phyloP scores from a whole-genome alignment of 1,140 invertebrate genomes.

The Pteromalus puparum region DNA sequence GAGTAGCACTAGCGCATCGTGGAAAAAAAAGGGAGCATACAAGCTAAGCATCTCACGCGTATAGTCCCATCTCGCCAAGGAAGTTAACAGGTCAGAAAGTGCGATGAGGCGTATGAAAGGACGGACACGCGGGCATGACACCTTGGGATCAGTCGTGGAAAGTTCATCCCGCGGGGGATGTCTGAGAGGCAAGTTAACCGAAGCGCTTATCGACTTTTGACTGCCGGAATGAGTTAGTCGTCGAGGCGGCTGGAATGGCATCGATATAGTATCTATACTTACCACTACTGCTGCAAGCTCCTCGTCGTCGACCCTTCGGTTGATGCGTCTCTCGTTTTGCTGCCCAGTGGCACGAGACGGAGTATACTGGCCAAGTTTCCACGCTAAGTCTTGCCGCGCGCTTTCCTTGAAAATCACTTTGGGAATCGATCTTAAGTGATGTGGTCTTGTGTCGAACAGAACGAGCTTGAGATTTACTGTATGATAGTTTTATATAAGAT shows the following conservation, averaged over 20 bases:
- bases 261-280: constrained; percentile 30
- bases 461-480: too few relatives aligned
- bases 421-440: neutral
- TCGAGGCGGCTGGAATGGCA: constrained; percentile 10
- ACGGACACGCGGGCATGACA: constrained; percentile 15
- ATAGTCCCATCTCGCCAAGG: neutral
- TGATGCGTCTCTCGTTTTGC: neutral
- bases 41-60: neutral
- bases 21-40: constrained; percentile 5
- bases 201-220: constrained; percentile 58
- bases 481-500: too few relatives aligned
- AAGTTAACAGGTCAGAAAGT: constrained; percentile 39
- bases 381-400: neutral
- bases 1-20: neutral
- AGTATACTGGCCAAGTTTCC: neutral
- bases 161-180: constrained; percentile 50
- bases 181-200: constrained; percentile 55
- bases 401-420: neutral
- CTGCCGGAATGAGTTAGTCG: constrained; percentile 45
- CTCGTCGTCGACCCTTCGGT: neutral
- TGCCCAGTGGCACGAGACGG: neutral
- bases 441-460: neutral
- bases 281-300: neutral
- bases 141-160: constrained; percentile 27
- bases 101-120: constrained; percentile 33